Evolutionary conservation across 2,113 vertebrate genomes (phyloP).

Genomic region (Oncorhynchus mykiss): DNA sequence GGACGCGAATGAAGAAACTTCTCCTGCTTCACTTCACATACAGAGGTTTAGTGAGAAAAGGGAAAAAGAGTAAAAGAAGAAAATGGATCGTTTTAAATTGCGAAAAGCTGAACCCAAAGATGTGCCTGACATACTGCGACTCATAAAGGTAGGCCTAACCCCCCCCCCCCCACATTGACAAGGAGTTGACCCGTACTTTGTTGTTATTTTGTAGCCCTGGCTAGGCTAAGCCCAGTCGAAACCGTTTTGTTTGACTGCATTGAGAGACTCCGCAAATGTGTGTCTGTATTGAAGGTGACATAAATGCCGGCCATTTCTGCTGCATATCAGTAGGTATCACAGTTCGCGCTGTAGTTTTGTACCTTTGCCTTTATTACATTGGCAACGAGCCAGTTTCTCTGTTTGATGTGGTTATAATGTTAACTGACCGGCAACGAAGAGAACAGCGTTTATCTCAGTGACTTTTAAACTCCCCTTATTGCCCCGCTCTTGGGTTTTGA

Average conservation of each 20-base stretch:
- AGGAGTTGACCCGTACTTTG: background rate
- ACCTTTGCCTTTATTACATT: background rate
- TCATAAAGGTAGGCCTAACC: constrained; percentile 80
- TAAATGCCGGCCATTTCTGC: background rate
- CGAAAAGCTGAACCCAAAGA: constrained; percentile 86
- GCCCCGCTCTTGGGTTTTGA: background rate
- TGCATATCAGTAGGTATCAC: background rate
- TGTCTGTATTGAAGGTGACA: no score
- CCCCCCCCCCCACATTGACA: background rate
- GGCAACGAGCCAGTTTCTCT: background rate
- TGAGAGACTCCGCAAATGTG: background rate
- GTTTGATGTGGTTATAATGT: no score
- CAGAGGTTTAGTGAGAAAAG: constrained; percentile 91
- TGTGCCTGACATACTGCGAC: constrained; percentile 87
- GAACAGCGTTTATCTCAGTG: background rate
- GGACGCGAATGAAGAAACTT: constrained; percentile 96
- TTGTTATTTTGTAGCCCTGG: no score
- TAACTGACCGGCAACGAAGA: no score
- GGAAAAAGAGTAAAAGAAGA: constrained; percentile 92
- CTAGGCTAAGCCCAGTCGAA: no score
- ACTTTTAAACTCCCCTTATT: rapidly evolving
- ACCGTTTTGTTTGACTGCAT: no score
- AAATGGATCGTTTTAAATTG: constrained; percentile 90
- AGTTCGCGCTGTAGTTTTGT: background rate
- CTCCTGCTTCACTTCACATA: constrained; percentile 93